Conservation (phyloP, 2,113 vertebrate genomes). For the Heteronetta atricapilla region DNA sequence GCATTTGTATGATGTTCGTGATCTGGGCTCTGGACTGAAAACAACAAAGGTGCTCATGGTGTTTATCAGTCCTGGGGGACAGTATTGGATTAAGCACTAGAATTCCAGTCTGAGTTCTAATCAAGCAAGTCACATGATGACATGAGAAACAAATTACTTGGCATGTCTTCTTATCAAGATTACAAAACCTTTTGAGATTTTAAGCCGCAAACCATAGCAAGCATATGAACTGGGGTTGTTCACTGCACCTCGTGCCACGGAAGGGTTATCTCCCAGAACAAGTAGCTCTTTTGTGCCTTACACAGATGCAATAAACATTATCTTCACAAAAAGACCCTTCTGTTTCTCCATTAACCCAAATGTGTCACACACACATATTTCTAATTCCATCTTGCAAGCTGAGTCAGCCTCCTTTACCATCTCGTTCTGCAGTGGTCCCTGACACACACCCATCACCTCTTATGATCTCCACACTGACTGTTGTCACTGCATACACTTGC, state of each 20-base stretch:
- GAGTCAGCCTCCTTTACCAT: neutral
- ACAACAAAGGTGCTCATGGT: neutral
- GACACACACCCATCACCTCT: neutral
- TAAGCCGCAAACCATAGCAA: neutral
- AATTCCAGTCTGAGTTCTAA: neutral
- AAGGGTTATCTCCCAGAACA: neutral
- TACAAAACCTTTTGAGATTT: neutral
- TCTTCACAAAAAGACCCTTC: neutral
- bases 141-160: neutral
- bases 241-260: neutral
- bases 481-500: neutral
- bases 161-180: neutral
- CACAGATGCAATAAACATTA: neutral
- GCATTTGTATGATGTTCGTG: neutral
- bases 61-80: neutral
- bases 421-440: neutral
- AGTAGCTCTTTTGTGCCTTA: neutral
- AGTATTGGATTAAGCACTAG: neutral
- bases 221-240: neutral
- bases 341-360: neutral
- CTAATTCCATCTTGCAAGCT: neutral
- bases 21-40: neutral
- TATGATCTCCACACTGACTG: fast-evolving
- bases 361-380: neutral
- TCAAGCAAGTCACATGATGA: too few relatives aligned